Base-by-base conservation (phyloP, 1,140 invertebrate genomes). In the Bombus confusus region DNA sequence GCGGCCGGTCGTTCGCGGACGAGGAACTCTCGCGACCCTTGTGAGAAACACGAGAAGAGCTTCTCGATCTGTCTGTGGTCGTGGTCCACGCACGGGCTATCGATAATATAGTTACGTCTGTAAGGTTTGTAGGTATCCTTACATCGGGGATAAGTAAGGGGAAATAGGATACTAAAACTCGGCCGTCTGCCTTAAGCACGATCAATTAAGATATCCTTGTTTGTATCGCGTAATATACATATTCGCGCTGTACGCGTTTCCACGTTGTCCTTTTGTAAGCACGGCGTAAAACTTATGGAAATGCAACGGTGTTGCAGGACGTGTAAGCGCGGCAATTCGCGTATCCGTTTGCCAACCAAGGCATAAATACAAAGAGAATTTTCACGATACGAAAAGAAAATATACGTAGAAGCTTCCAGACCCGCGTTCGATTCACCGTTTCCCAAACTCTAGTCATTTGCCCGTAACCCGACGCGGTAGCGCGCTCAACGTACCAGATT, bases 21-120 rank as follows among this genome's bases (percentile, higher is more conserved):
- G 28, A 59, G 28, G 57, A 59, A 37, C 10, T 34, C 12, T 71
- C 37, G 37, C 28, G 75, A 52, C 31, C 74, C 31, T 71, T 28
- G 4, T 9, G 59, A 13, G 39, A 78, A 78, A 78, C 76, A 22
- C 37, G 75, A 66, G 76, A 78, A 31, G 59, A 31, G n/a, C 9
- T n/a, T n/a, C 59, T 62, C 59, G 10, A n/a, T 62, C 59, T 62
- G n/a, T 62, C 28, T 62, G 10, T 5, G 28, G 10, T n/a, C 28
- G 59, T n/a, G 28, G 59, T 62, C 59, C 59, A n/a, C 12, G 59
- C 59, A 62, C 12, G 10, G 12, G 28, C 10, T 62, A 62, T 34
- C 66, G 66, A 68, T 68, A 37, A 68, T 68, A 22, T 68, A 22
- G 66, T 69, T 37, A 12, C 34, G 22, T 52, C 47, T 52, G 28